These are phyloP conservation scores for Oconnorella tubifera DNA, from an alignment of 2,888 invertebrate species.

Conservation along the genomic window DNA sequence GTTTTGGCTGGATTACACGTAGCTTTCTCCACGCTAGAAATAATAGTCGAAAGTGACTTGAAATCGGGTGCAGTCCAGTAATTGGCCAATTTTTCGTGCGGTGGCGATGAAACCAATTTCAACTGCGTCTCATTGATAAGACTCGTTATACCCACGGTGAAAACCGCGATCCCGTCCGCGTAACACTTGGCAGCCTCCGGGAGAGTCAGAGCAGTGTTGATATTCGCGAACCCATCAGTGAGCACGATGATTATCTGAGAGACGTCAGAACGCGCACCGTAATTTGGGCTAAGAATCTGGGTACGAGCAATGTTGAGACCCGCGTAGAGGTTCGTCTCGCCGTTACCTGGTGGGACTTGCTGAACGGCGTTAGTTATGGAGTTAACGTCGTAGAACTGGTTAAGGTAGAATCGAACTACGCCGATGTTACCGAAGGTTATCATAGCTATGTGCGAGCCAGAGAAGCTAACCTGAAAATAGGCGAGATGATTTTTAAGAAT, in stretches of 20 bases:
- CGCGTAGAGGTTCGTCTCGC: conserved; percentile 28
- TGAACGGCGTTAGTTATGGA: conserved; percentile 18
- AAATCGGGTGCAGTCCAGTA: conserved; percentile 33
- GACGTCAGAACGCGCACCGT: conserved; percentile 39
- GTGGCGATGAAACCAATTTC: conserved; percentile 26
- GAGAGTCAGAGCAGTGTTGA: conserved; percentile 39
- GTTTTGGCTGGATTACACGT: conserved; percentile 24
- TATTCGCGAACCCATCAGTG: conserved; percentile 46
- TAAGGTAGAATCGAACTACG: conserved; percentile 17
- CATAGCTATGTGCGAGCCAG: conserved; percentile 22
- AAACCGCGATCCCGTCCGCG: conserved; percentile 17
- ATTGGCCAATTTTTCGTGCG: conserved; percentile 19
- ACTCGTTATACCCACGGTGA: conserved; percentile 21
- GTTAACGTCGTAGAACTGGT: conserved; percentile 9
- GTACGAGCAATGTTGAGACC: conserved; percentile 26
- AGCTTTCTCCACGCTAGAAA: conserved; percentile 22
- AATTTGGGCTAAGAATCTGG: conserved; percentile 16
- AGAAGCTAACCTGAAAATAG: conserved; percentile 19
- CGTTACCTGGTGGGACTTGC: conserved; percentile 21
- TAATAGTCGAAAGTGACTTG: conserved; percentile 18
- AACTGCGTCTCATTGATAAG: conserved; percentile 26
- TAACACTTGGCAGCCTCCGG: conserved; percentile 26
- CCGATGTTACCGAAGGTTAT: conserved; percentile 26
- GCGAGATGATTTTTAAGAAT: no score
- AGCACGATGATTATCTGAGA: conserved; percentile 45